Conservation (phyloP, 2,113 vertebrate genomes). For the Dicerorhinus sumatrensis region DNA sequence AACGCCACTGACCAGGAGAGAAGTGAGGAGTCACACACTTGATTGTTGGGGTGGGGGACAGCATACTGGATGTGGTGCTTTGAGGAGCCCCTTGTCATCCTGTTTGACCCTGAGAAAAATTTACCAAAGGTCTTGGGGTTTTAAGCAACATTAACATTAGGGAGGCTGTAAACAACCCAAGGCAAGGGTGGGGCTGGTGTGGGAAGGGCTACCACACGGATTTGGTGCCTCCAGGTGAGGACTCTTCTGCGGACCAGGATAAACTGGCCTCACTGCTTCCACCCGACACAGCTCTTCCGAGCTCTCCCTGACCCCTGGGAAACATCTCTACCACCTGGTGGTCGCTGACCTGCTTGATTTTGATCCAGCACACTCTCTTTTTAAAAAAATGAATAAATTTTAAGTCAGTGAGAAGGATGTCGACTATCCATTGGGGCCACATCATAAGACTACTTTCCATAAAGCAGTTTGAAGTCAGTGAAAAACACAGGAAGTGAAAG, state of each 20-base stretch:
- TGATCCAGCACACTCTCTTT: background rate
- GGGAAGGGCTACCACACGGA: too few species aligned
- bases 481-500: background rate
- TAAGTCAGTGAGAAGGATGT: background rate
- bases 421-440: background rate
- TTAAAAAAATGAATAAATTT: background rate
- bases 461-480: background rate
- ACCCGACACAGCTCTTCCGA: background rate
- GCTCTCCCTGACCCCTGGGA: too few species aligned
- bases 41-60: rapidly evolving
- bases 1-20: background rate
- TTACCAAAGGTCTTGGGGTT: background rate
- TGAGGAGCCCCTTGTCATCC: background rate
- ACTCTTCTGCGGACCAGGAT: background rate
- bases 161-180: background rate
- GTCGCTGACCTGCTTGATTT: background rate
- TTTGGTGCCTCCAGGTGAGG: background rate
- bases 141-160: background rate
- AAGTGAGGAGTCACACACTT: background rate
- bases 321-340: background rate
- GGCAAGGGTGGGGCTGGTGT: background rate
- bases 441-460: background rate
- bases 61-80: too few species aligned
- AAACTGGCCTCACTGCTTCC: background rate
- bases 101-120: background rate